Evolutionary conservation across 2,797 vertebrate species (phyloP).

Genomic region (Melanotaenia maccullochi): DNA sequence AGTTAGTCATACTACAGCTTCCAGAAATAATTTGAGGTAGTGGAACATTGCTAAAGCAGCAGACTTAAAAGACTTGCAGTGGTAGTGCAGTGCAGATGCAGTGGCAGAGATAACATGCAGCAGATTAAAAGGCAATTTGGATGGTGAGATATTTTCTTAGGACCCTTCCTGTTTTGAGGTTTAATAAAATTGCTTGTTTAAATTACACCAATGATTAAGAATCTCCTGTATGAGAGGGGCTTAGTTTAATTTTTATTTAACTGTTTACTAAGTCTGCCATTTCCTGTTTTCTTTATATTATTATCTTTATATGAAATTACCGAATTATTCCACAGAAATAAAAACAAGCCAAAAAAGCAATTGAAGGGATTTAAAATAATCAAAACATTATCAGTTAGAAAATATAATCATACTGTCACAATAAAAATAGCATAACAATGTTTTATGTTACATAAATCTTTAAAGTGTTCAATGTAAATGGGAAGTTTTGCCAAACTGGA

Average conservation of each 20-base stretch:
- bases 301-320: background rate
- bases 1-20: constrained; percentile 1
- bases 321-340: too few relatives aligned
- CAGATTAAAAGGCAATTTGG: constrained; percentile 18
- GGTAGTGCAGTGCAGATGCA: background rate
- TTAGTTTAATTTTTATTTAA: background rate
- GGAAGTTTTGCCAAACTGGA: background rate
- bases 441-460: too few relatives aligned
- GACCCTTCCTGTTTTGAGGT: constrained; percentile 5
- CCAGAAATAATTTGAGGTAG: background rate
- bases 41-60: background rate
- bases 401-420: too few relatives aligned
- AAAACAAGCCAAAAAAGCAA: too few relatives aligned
- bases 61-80: constrained; percentile 8
- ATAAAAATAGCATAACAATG: too few relatives aligned
- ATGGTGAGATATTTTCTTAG: background rate
- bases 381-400: too few relatives aligned
- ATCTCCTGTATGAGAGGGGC: background rate
- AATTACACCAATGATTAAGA: constrained; percentile 7
- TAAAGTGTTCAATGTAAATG: background rate
- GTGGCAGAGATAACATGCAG: background rate
- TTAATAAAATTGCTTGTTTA: constrained; percentile 2
- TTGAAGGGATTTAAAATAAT: background rate
- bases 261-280: background rate
- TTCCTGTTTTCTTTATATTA: constrained; percentile 1